These are phyloP conservation scores for Paguma larvata DNA, from an alignment of 2,797 vertebrate species.

Conservation along the genomic window DNA sequence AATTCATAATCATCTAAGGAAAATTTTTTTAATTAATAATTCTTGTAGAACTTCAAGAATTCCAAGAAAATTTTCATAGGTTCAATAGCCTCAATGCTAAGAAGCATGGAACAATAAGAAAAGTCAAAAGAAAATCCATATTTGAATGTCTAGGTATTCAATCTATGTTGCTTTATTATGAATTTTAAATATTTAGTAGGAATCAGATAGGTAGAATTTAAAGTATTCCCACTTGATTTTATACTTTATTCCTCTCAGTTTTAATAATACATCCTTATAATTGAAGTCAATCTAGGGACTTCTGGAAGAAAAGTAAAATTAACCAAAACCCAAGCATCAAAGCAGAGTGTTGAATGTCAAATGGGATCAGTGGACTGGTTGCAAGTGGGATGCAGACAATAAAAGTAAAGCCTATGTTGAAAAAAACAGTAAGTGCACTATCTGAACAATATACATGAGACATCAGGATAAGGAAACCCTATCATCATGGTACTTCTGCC, in stretches of 20 bases:
- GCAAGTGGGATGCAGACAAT: not conserved
- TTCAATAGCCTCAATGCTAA: not conserved
- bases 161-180: not conserved
- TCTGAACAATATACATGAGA: not conserved
- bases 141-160: not conserved
- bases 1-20: not conserved
- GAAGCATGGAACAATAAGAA: not conserved
- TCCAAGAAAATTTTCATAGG: not conserved
- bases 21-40: not conserved
- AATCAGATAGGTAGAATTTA: not conserved
- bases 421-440: not conserved
- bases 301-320: constrained; percentile 13
- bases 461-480: not conserved
- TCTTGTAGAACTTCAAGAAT: not conserved
- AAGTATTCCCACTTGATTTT: not conserved
- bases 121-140: constrained; percentile 11
- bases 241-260: not conserved
- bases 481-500: not conserved
- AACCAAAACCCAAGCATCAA: not conserved
- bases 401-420: not conserved
- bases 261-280: not conserved
- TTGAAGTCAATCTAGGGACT: not conserved
- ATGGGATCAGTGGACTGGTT: not conserved
- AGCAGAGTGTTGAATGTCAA: not conserved
- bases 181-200: not conserved